Conservation (phyloP, 2,113 vertebrate genomes). For the Corapipo altera region DNA sequence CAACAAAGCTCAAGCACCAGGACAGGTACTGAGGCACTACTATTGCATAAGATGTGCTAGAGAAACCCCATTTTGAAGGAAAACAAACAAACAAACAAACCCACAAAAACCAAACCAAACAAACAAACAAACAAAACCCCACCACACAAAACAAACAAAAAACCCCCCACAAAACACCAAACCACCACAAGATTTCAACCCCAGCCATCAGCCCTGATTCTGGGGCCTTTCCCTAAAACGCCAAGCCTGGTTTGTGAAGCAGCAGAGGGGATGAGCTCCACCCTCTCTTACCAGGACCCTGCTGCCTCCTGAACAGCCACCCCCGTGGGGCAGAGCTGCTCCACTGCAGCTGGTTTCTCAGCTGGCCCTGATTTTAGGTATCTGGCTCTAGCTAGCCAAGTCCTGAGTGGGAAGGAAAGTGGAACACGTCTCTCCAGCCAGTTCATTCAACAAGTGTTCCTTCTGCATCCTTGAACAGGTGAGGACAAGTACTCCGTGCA, state of each 20-base stretch:
- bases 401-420: neutral
- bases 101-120: no score
- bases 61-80: neutral
- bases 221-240: neutral
- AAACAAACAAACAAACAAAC: neutral
- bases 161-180: neutral
- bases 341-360: neutral
- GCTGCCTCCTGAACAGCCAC: accelerated
- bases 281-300: neutral
- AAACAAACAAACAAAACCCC: neutral
- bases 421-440: neutral
- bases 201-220: neutral
- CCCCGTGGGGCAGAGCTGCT: neutral
- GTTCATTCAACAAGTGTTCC: neutral
- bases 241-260: neutral
- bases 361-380: neutral
- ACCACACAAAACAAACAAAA: no score
- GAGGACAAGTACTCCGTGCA: neutral
- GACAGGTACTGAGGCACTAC: neutral
- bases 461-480: neutral
- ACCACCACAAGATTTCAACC: neutral
- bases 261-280: neutral
- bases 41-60: no score
- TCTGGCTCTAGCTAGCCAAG: neutral
- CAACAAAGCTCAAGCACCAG: neutral